phyloP scores from a whole-genome alignment of 2,888 invertebrate genomes.

The Lymantria dispar region DNA sequence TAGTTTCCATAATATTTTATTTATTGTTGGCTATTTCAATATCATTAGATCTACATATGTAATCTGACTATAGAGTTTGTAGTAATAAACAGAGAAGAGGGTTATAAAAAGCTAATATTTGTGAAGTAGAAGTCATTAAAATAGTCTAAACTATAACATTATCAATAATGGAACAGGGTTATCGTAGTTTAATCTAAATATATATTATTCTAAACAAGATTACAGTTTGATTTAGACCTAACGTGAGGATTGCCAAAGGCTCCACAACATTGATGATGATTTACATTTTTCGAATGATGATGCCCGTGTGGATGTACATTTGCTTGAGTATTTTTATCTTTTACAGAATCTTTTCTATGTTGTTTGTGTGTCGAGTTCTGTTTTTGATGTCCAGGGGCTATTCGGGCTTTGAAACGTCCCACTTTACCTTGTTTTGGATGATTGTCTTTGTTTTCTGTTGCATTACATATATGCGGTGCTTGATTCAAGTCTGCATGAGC shows the following conservation, averaged over 20 bases:
- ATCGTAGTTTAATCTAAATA: too few species aligned
- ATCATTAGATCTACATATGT: neutral
- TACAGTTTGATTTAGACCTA: constrained; percentile 72
- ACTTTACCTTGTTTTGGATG: constrained; percentile 64
- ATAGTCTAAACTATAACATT: too few species aligned
- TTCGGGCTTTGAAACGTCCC: constrained; percentile 62
- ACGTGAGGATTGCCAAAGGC: constrained; percentile 77
- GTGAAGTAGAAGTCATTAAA: too few species aligned
- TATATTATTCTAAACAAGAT: constrained; percentile 52
- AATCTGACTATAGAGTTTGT: neutral
- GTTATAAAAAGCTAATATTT: too few species aligned
- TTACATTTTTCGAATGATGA: constrained; percentile 69
- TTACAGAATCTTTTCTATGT: constrained; percentile 50
- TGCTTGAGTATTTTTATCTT: constrained; percentile 41
- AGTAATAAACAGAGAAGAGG: neutral
- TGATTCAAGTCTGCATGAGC: constrained; percentile 50
- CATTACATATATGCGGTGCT: constrained; percentile 45
- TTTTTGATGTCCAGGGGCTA: constrained; percentile 67
- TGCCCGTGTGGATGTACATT: constrained; percentile 69
- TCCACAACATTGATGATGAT: constrained; percentile 77
- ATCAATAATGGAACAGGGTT: constrained; percentile 11
- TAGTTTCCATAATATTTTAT: neutral
- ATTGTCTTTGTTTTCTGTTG: constrained; percentile 40
- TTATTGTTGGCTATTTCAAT: neutral
- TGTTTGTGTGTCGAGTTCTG: constrained; percentile 45